phyloP scores from a whole-genome alignment of 1,140 invertebrate genomes.

The Ganaspis sp. region DNA sequence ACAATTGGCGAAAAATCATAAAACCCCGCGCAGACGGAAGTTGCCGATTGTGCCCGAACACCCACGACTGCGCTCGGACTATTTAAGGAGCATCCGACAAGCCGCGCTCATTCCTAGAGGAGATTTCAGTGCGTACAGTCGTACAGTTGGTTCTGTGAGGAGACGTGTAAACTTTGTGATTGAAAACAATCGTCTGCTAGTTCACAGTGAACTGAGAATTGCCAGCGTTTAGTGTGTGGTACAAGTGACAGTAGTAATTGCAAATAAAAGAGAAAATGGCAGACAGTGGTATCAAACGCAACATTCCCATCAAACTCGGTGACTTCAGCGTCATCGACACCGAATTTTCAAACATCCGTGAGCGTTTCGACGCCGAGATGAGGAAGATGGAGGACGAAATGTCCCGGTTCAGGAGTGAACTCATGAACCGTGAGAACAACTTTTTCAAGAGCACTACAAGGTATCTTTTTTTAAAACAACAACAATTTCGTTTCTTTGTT shows the following conservation, averaged over 20 bases:
- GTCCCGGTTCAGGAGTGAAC: conserved; percentile 94
- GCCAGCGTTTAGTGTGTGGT: conserved; percentile 42
- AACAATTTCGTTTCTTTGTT: background rate
- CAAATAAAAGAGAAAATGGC: conserved; percentile 78
- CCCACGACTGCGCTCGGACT: conserved; percentile 60
- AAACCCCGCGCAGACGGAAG: conserved; percentile 1
- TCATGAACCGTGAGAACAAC: conserved; percentile 94
- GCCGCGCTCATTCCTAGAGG: conserved; percentile 67
- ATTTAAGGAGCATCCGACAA: conserved; percentile 70
- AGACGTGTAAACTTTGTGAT: conserved; percentile 35
- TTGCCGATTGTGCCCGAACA: conserved; percentile 53
- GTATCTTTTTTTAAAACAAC: background rate
- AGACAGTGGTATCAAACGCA: conserved; percentile 87
- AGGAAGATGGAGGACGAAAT: conserved; percentile 98
- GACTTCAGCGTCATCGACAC: conserved; percentile 97
- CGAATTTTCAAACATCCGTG: conserved; percentile 96
- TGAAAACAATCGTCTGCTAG: background rate
- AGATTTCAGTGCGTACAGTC: conserved; percentile 46
- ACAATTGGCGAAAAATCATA: background rate
- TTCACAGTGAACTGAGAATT: conserved; percentile 35
- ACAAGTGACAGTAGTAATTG: conserved; percentile 22
- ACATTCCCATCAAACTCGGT: conserved; percentile 95
- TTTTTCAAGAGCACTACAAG: conserved; percentile 83
- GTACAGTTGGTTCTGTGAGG: conserved; percentile 33
- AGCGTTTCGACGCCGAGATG: conserved; percentile 97